phyloP scores from a whole-genome alignment of 2,888 invertebrate species.

The Cantharis lateralis region DNA sequence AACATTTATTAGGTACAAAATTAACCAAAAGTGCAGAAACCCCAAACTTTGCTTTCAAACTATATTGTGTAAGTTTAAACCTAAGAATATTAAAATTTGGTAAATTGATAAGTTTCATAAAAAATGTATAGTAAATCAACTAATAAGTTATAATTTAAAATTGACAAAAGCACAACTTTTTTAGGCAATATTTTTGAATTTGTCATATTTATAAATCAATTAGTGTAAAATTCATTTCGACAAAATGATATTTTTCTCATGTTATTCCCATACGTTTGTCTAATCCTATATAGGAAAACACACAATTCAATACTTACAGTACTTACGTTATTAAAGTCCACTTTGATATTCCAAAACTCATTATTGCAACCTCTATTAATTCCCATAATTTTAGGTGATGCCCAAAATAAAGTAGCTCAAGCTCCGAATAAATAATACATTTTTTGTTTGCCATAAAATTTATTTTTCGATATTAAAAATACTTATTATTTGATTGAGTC shows the following conservation, averaged over 20 bases:
- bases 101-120: neutral
- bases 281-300: neutral
- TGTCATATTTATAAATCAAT: neutral
- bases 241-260: neutral
- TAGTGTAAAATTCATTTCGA: neutral
- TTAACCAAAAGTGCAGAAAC: neutral
- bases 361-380: neutral
- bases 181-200: neutral
- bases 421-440: too few relatives aligned
- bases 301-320: neutral
- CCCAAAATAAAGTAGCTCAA: too few relatives aligned
- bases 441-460: too few relatives aligned
- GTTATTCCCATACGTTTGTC: neutral
- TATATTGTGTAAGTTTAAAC: too few relatives aligned
- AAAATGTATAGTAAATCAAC: neutral
- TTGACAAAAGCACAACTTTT: neutral
- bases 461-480: too few relatives aligned
- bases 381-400: neutral
- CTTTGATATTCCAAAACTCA: too few relatives aligned
- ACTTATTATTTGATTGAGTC: too few relatives aligned
- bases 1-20: neutral
- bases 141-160: neutral
- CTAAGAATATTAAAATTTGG: too few relatives aligned
- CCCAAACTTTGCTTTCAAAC: too few relatives aligned
- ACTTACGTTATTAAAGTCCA: too few relatives aligned